A percentile compares a stretch with the other conserved stretches of the same genome.
Conservation (phyloP, 2,113 vertebrate species). For the Empidonax alnorum region DNA sequence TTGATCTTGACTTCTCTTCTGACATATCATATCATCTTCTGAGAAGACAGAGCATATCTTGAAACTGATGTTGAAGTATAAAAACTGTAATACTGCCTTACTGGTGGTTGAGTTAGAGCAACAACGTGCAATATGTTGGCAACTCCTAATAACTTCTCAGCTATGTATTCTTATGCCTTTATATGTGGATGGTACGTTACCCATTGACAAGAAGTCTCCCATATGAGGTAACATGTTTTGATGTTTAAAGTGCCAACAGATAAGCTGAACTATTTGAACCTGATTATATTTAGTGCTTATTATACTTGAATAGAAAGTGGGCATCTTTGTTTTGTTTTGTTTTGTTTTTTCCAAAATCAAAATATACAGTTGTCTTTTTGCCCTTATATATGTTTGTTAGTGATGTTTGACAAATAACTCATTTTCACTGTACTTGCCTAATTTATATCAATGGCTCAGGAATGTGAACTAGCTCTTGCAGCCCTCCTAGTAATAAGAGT, state of each 20-base stretch:
- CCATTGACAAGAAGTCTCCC: background rate
- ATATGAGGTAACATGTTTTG: background rate
- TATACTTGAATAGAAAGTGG: background rate
- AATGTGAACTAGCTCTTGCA: background rate
- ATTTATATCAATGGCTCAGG: background rate
- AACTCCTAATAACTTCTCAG: background rate
- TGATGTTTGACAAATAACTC: background rate
- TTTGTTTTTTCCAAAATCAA: background rate
- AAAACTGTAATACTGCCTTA: background rate
- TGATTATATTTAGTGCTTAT: background rate
- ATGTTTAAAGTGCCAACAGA: background rate
- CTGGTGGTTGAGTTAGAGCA: background rate
- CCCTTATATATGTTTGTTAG: background rate
- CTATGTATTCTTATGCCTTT: background rate
- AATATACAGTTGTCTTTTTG: background rate
- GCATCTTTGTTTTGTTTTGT: background rate
- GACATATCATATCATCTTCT: background rate
- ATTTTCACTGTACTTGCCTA: background rate
- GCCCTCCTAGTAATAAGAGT: background rate
- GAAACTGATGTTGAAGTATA: background rate
- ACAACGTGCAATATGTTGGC: background rate
- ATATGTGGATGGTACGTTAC: rapidly evolving
- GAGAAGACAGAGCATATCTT: background rate
- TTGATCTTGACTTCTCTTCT: slow-evolving; percentile 14
- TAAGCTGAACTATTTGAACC: background rate